Evolutionary conservation across 2,113 vertebrate species (phyloP).

Genomic region (Bagarius yarrelli): DNA sequence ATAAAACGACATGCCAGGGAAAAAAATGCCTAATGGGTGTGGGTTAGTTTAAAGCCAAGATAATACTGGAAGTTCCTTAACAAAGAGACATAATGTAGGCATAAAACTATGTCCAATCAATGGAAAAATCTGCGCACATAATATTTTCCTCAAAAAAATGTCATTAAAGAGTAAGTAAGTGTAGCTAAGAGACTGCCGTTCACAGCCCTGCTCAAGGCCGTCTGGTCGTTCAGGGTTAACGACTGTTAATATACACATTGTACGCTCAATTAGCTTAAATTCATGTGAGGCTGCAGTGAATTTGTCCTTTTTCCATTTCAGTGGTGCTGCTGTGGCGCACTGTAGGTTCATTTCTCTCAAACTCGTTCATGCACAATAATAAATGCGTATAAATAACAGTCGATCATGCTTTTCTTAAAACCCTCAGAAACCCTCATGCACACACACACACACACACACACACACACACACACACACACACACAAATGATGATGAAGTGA

Average conservation of each 20-base stretch:
- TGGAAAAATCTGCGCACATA: background rate
- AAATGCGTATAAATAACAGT: slow-evolving; percentile 36
- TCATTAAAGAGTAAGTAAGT: background rate
- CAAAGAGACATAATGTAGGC: background rate
- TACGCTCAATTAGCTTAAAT: slow-evolving; percentile 23
- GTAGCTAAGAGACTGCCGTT: background rate
- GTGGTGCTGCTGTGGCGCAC: background rate
- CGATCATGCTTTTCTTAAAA: background rate
- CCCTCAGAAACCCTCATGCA: slow-evolving; percentile 1
- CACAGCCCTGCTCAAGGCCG: background rate
- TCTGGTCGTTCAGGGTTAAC: background rate
- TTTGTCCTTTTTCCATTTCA: background rate
- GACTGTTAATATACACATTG: slow-evolving; percentile 24
- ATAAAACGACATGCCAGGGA: background rate
- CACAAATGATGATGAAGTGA: slow-evolving; percentile 38
- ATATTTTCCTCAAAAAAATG: background rate
- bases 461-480: background rate
- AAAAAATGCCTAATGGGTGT: background rate
- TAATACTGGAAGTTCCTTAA: background rate
- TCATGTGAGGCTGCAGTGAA: background rate
- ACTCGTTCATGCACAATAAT: slow-evolving; percentile 36
- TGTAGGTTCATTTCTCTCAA: slow-evolving; percentile 27
- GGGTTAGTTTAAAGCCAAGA: background rate
- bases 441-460: slow-evolving; percentile 6
- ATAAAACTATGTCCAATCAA: too few species aligned